Evolutionary conservation across 1,140 invertebrate species (phyloP), one percentile per base, ranked within the genome.

Genomic region (Aporrectodea caliginosa): DNA sequence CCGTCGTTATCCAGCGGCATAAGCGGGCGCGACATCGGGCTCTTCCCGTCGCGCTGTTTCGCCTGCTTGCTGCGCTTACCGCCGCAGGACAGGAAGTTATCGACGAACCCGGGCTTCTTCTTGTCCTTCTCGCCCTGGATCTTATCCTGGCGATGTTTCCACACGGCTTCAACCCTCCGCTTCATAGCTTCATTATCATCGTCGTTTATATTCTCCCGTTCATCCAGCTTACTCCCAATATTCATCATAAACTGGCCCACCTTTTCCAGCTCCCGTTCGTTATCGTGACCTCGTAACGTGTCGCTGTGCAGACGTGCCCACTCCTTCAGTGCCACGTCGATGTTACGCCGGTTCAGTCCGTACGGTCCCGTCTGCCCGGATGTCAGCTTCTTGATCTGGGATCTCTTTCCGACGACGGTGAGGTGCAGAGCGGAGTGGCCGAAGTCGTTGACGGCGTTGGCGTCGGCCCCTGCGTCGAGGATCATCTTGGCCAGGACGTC

Each of bases 101-200:
- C 73, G 16, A 81, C 31, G 29, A 81, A 35, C 2, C 74, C 80
- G n/a, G 35, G 30, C 12, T 73, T 35, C 34, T 78, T 79, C 69
- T 73, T 78, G 14, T 73, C 70, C 35, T 69, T 73, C 0, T 22
- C 29, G n/a, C 29, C 43, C 16, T 76, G 29, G 32, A 76, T 33
- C 35, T 78, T 73, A 27, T 81, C 80, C 58, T 78, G 76, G 1
- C 80, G 76, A 30, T 74, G 35, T 22, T 68, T 74, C 76, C 76
- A 78, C 0, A 81, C 80, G 27, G 80, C 80, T 71, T 78, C 80
- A 2, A 81, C 77, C 35, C 80, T 58, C n/a, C 68, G 68, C 35
- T 78, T 78, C 80, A 81, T 78, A 6, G 77, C 70, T 58, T 81
- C 80, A 32, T 81, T 77, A 29, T 81, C 80, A 33, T 80, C 79